Percentiles rank a stretch among this genome's conserved stretches.
Evolutionary conservation across 1,140 invertebrate species (phyloP).

Genomic region (Cotesia glomerata): DNA sequence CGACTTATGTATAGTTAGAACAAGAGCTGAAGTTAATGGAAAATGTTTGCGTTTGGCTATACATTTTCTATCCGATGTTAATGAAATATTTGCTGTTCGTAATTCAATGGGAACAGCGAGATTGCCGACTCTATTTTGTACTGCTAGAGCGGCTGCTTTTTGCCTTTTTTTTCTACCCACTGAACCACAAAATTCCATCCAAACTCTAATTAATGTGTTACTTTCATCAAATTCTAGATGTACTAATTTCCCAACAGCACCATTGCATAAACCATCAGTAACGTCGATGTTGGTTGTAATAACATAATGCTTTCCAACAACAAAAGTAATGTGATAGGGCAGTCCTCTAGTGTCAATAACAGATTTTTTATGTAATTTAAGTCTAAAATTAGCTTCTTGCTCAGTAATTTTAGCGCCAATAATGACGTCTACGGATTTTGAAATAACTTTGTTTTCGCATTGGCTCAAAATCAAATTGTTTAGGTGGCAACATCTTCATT

Average conservation of each 20-base stretch:
- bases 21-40: constrained; percentile 38
- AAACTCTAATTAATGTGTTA: constrained; percentile 25
- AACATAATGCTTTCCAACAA: constrained; percentile 33
- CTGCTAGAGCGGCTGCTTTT: constrained; percentile 25
- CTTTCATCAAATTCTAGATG: constrained; percentile 22
- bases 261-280: constrained; percentile 35
- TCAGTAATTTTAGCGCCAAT: not conserved
- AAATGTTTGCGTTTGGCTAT: constrained; percentile 41
- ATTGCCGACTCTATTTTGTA: constrained; percentile 20
- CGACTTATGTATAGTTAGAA: constrained; percentile 38
- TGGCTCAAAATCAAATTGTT: constrained; percentile 7
- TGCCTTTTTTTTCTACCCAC: constrained; percentile 12
- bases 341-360: constrained; percentile 28
- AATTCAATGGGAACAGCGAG: constrained; percentile 31
- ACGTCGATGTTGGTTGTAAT: constrained; percentile 33
- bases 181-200: constrained; percentile 25
- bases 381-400: constrained; percentile 27
- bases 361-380: constrained; percentile 13
- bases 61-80: constrained; percentile 37
- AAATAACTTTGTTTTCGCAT: constrained; percentile 38
- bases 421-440: constrained; percentile 23
- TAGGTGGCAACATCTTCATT: constrained; percentile 21
- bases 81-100: constrained; percentile 42
- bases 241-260: constrained; percentile 29
- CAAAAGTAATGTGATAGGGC: constrained; percentile 28